These are phyloP conservation scores for Crotalus horridus DNA, from an alignment of 2,113 vertebrate genomes.

Conservation along the genomic window DNA sequence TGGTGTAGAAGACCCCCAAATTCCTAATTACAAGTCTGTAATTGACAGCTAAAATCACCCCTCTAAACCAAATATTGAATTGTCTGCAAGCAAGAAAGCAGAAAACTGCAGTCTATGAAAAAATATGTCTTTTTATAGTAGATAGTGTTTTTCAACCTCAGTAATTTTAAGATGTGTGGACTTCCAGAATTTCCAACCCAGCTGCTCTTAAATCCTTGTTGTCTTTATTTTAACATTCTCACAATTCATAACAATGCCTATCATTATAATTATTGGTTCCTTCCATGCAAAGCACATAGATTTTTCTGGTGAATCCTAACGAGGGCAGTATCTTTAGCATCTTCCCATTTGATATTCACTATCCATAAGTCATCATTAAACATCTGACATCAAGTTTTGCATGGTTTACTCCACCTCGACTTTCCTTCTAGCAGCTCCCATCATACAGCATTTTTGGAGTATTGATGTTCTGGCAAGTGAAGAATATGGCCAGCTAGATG, in stretches of 20 bases:
- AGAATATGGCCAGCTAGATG: neutral
- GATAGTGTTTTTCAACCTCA: neutral
- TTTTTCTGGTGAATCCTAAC: neutral
- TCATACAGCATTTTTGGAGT: neutral
- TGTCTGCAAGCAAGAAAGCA: neutral
- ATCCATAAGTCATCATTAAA: neutral
- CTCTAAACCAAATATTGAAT: neutral
- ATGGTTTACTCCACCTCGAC: neutral
- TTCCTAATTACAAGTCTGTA: neutral
- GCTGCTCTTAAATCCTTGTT: neutral
- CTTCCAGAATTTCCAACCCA: neutral
- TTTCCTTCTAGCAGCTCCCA: neutral
- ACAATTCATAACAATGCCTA: neutral
- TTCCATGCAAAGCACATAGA: neutral
- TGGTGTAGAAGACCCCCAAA: neutral
- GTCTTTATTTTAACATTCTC: neutral
- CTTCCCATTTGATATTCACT: neutral
- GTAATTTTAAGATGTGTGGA: neutral
- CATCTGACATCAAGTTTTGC: neutral
- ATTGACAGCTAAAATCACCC: neutral
- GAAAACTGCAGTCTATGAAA: neutral
- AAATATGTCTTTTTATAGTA: neutral
- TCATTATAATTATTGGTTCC: neutral
- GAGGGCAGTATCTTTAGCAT: accelerated
- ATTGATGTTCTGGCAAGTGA: neutral